phyloP scores from a whole-genome alignment of 2,888 invertebrate species.

The Sepiola atlantica region DNA sequence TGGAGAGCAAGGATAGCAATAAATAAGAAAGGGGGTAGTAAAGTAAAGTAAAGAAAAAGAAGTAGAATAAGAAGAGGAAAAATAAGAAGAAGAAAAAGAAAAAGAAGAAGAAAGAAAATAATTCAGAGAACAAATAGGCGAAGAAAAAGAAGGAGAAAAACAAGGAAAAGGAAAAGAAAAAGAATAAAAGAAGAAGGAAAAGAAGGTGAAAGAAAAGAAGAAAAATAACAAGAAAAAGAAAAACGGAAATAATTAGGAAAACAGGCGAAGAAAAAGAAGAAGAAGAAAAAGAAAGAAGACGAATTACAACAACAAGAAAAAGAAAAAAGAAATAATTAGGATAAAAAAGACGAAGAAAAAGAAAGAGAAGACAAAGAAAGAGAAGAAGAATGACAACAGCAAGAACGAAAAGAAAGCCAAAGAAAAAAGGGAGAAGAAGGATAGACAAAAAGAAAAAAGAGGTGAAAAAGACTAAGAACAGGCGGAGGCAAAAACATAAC shows the following conservation, averaged over 20 bases:
- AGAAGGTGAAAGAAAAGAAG: neutral
- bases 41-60: too few species aligned
- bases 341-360: neutral
- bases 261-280: neutral
- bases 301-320: neutral
- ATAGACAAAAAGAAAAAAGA: too few species aligned
- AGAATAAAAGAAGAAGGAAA: accelerated
- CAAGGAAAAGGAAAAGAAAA: neutral
- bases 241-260: neutral
- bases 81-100: too few species aligned
- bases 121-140: neutral
- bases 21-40: too few species aligned
- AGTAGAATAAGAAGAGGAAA: too few species aligned
- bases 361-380: neutral
- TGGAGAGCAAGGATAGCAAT: too few species aligned
- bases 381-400: neutral
- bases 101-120: neutral
- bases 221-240: accelerated
- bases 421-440: neutral
- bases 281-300: neutral
- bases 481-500: neutral
- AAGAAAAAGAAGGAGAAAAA: neutral
- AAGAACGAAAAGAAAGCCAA: neutral
- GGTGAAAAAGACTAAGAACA: too few species aligned
- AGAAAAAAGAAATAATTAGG: too few species aligned